Base-by-base conservation (phyloP, 35 echinoderm and acorn worm genomes). In the Patiria miniata region DNA sequence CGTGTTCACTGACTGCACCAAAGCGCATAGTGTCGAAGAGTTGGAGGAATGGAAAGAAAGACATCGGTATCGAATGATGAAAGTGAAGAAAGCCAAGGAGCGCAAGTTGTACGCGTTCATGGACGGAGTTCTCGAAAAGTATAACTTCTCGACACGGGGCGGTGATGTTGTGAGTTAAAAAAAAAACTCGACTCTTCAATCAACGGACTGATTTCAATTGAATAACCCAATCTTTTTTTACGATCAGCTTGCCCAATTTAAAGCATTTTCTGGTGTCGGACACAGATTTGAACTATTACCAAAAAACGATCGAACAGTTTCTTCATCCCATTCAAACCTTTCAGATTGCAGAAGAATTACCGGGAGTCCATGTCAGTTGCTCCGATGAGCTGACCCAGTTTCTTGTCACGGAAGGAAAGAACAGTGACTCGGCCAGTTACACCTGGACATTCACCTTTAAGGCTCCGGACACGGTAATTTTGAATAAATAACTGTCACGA, bases 41-140 rank as follows among this genome's bases (percentile, higher is more conserved):
- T 57, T 97, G 17, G 53, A 86, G 39, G 95, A 97, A 83, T 97
- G 95, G 95, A 87, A 55, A 36, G 84, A 89, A 29, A 44, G 95
- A 51, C 88, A 91, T 42, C 30, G 85, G 16, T 88, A 97, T 76
- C 65, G 91, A 36, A 77, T 88, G 68, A 97, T 97, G 95, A 97
- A 97, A 36, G 54, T 90, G 37, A 26, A 37, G n/a, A 93, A 91
- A 37, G 88, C 84, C 10, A 83, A 73, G 32, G 65, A 97, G 40
- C 58, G 87, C 52, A 91, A 93, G 19, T 52, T 97, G 2, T 97
- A 87, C 39, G 91, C 88, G 17, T 91, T 90, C 23, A 34, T 93
- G 68, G 91, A 97, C 36, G 58, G 81, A 17, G 40, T 97, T 2
- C 53, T 59, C 1, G 26, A 53, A 36, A 58, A 84, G 34, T 84